phyloP scores from a whole-genome alignment of 2,113 vertebrate species.

The Odobenus rosmarus region DNA sequence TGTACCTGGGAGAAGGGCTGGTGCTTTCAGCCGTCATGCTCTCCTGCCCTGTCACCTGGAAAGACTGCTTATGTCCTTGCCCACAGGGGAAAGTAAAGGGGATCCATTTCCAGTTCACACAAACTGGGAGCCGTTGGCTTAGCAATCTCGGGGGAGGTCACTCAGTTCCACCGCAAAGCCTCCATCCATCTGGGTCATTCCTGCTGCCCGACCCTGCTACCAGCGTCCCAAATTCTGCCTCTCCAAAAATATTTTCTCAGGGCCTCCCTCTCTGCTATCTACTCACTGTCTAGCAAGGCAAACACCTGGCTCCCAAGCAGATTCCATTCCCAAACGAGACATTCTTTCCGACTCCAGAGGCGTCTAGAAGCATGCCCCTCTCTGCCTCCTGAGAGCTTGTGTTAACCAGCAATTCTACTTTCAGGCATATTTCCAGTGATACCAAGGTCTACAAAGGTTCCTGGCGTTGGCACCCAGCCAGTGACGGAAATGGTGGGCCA shows the following conservation, averaged over 20 bases:
- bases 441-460: neutral
- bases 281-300: neutral
- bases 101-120: neutral
- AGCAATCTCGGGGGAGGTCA: neutral
- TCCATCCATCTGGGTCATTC: neutral
- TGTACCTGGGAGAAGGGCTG: neutral
- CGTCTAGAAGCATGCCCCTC: neutral
- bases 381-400: neutral
- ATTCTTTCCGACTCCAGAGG: neutral
- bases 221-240: neutral
- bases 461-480: neutral
- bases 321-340: neutral
- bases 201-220: neutral
- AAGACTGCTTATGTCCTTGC: neutral
- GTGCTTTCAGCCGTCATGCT: neutral
- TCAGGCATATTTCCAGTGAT: neutral
- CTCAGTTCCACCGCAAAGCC: neutral
- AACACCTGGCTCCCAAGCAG: neutral
- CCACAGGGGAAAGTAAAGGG: neutral
- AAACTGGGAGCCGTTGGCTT: neutral
- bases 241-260: neutral
- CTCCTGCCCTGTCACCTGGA: neutral
- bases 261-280: neutral
- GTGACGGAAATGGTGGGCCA: neutral
- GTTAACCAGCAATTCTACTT: neutral